Evolutionary conservation across 2,797 vertebrate species (phyloP), one percentile per base, ranked within the genome.

Genomic region (Sebastes reedi): DNA sequence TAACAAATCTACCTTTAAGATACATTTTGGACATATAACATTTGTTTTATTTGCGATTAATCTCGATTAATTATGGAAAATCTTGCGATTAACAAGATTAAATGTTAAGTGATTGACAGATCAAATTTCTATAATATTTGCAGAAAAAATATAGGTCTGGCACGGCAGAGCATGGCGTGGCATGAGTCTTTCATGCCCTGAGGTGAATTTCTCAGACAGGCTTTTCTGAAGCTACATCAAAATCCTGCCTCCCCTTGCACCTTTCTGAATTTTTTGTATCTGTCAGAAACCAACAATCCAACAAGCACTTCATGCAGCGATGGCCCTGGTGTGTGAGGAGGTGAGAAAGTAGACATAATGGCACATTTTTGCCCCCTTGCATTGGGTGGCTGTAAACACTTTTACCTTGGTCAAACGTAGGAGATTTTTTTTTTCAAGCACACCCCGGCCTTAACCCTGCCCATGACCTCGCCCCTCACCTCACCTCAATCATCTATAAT

Each of bases 401-500:
- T 52, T 66, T 32, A 2, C 27, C 54, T 66, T 46, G 27, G 50
- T 56, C 30, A 30, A 18, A 56, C 3, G 6, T 36, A 16, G 11
- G 4, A 6, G 18, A 16, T 46, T 25, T 39, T n/a, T 8, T 8
- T 65, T 60, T 60, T 6, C 42, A 34, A 39, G 27, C 39, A 12
- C 13, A 59, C 20, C 18, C 16, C 10, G 3, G 27, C 62, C 32
- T 77, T 66, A 73, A 81, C 71, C 71, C 62, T 3, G 20, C 16
- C 34, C 62, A 14, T 29, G 42, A 39, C 24, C 72, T 2, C 2
- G 0, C 32, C 50, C 61, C n/a, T 42, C 8, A 34, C 61, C n/a
- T 42, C 8, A 42, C 36, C 64, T 66, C 54, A 25, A 34, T 67
- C 59, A 75, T 75, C 58, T 72, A 50, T 64, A 62, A 80, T 72